Evolutionary conservation across 2,888 invertebrate species (phyloP), one percentile per base, ranked within the genome.

Genomic region (Drosophila cognata): DNA sequence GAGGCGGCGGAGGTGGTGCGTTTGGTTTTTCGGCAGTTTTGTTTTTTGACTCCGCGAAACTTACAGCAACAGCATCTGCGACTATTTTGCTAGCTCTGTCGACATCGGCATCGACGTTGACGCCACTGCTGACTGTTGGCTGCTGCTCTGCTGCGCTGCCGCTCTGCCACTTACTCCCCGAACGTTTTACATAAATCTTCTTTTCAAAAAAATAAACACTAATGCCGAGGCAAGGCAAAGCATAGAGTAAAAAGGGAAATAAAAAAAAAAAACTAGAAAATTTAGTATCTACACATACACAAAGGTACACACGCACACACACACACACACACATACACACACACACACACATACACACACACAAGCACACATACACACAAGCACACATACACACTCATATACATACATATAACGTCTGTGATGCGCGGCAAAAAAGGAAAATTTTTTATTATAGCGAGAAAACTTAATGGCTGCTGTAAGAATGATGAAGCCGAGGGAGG

Each of bases 181-280:
- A 77, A 68, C 78, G 72, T 91, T 91, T 92, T 92, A 92, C 91
- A 92, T 92, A 92, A 92, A 92, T 92, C 92, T 92, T 92, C 91
- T 92, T 92, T 92, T 91, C 85, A 90, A 89, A 91, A 90, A 91
- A 87, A 90, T 90, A 92, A 92, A 92, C 92, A 92, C 92, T 92
- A 88, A 88, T 90, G 89, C 90, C 82, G 78, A 78, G 64, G 90
- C 86, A 78, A 79, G 55, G 76, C 64, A 74, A 74, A 64, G 79
- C 57, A 72, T 64, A 58, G 73, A 69, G 71, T 38, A 79, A 77
- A 80, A 80, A 77, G 65, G 63, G 60, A 74, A 84, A 83, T 72
- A 79, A 89, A 78, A 78, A 75, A 78, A 88, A 88, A 77, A 81
- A 88, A 88, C 88, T 88, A 88, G 90, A 90, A 88, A 88, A 90